These are phyloP conservation scores for Drosophila longiperda DNA, from an alignment of 2,888 invertebrate species.

Conservation along the genomic window DNA sequence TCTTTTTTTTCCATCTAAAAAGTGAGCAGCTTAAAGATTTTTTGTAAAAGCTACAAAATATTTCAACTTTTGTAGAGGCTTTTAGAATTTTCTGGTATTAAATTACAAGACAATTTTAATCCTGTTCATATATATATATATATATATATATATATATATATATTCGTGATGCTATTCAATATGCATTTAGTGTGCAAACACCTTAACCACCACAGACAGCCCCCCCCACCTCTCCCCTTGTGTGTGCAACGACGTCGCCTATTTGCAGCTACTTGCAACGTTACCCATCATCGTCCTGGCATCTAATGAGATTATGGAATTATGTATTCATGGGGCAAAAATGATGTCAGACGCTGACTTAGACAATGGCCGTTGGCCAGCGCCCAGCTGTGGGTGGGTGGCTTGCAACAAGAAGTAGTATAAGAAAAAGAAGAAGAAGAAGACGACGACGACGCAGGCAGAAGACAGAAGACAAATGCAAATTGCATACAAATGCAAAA, in stretches of 20 bases:
- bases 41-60: not conserved
- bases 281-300: slow-evolving; percentile 36
- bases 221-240: not conserved
- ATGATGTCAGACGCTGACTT: slow-evolving; percentile 60
- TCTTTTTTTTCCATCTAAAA: not conserved
- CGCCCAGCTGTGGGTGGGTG: not conserved
- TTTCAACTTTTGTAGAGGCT: not conserved
- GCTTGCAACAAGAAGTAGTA: slow-evolving; percentile 5
- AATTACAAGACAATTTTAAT: slow-evolving; percentile 9
- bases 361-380: slow-evolving; percentile 32
- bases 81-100: not conserved
- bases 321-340: slow-evolving; percentile 76
- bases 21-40: not conserved
- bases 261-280: slow-evolving; percentile 54
- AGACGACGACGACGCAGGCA: no score
- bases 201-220: not conserved
- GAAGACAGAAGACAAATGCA: slow-evolving; percentile 63
- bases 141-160: not conserved
- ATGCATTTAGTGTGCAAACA: slow-evolving; percentile 26
- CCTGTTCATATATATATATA: not conserved
- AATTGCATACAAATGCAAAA: slow-evolving; percentile 72
- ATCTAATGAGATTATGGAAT: slow-evolving; percentile 80
- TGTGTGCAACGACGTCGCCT: slow-evolving; percentile 12
- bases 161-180: slow-evolving; percentile 28
- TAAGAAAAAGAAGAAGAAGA: slow-evolving; percentile 22